Percentiles rank a stretch among this genome's conserved stretches.
Conservation (phyloP, 1,140 invertebrate species). For the Melipona quadrifasciata region DNA sequence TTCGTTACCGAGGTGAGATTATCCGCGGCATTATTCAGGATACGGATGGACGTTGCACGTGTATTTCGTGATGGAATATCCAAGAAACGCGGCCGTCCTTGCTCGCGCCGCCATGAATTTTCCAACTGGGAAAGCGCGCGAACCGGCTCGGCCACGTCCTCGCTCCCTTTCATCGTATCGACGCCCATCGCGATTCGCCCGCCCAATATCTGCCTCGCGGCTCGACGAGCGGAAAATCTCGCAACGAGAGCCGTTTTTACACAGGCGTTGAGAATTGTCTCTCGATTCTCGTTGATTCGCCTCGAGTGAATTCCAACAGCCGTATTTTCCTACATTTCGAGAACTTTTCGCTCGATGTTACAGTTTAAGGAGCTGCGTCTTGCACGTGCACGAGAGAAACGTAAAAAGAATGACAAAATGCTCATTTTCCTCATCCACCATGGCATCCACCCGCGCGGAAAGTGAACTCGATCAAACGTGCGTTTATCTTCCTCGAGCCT, state of each 20-base stretch:
- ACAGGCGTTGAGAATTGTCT: neutral
- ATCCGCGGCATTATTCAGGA: constrained; percentile 61
- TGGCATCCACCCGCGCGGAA: too few species aligned
- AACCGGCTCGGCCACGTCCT: constrained; percentile 6
- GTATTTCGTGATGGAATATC: constrained; percentile 54
- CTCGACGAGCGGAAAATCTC: constrained; percentile 13
- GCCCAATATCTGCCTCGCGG: neutral
- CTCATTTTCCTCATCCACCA: too few species aligned
- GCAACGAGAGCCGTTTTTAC: neutral
- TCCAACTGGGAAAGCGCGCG: neutral
- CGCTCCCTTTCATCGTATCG: constrained; percentile 30
- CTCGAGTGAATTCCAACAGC: neutral
- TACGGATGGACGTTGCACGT: constrained; percentile 51
- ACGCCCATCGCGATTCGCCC: constrained; percentile 15
- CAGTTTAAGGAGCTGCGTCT: too few species aligned
- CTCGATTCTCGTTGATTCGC: neutral
- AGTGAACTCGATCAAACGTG: too few species aligned
- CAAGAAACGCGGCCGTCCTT: constrained; percentile 37
- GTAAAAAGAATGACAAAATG: too few species aligned
- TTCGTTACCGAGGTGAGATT: constrained; percentile 47
- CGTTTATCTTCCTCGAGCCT: too few species aligned
- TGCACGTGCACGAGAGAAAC: too few species aligned
- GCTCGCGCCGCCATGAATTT: constrained; percentile 18
- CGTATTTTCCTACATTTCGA: too few species aligned
- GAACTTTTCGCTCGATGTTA: neutral